Evolutionary conservation across 2,797 vertebrate species (phyloP), one percentile per base, ranked within the genome.

Genomic region (Catostomus latipinnis): DNA sequence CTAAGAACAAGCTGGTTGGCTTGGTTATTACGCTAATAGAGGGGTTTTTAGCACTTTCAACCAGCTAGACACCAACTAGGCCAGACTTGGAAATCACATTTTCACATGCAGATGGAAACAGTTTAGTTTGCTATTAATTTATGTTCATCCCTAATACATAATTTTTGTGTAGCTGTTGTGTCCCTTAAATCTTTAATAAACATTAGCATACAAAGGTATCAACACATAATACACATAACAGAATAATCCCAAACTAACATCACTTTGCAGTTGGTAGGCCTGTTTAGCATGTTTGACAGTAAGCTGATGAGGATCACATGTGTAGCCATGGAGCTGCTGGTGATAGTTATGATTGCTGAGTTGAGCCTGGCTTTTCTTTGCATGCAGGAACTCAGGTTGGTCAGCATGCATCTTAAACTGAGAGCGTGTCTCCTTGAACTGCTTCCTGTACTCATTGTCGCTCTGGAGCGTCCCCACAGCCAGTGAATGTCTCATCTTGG

Each of bases 201-300:
- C 12, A 61, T 52, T n/a, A 13, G 50, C 50, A 45, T 56, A 56
- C 22, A 63, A 8, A 9, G 18, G 8, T 9, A 14, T 46, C 14
- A 66, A 46, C 16, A n/a, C 52, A 56, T 34, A 8, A 56, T 48
- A 4, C 8, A 18, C 11, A 10, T 18, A 12, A 45, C 22, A 13
- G 13, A 52, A 60, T 45, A 50, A 69, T 12, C 6, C 11, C 12
- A 54, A 67, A 74, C 10, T 43, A 53, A 99, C 98, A 62, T 99
- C 96, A 48, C 97, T 99, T 92, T 99, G 98, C 75, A 99, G 94
- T 80, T 93, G 93, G 90, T 98, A 96, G 78, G 95, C 97, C 87
- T 95, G 92, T 90, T 94, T 97, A 7, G 97, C 98, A 0, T 98
- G 98, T 81, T 94, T 95, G 87, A 99, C 83, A 5, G 94, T 92